phyloP scores from a whole-genome alignment of 2,888 invertebrate genomes.

The Eristalis pertinax region DNA sequence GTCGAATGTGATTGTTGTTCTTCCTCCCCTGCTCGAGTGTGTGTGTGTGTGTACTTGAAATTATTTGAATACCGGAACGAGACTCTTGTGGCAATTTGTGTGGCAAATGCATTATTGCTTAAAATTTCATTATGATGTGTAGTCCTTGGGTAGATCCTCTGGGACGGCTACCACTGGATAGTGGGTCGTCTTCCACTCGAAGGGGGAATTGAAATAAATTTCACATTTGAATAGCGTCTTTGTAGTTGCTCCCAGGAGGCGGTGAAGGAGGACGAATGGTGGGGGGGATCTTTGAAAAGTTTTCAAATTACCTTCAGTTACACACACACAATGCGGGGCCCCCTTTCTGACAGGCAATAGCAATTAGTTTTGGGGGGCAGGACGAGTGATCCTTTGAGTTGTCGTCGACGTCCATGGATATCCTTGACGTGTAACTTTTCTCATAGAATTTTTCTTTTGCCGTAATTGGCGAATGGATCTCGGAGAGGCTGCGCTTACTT shows the following conservation, averaged over 20 bases:
- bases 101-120: slow-evolving; percentile 65
- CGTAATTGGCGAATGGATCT: not conserved
- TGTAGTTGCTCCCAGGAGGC: not conserved
- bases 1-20: slow-evolving; percentile 68
- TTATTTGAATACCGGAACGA: slow-evolving; percentile 59
- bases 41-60: slow-evolving; percentile 38
- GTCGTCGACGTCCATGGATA: not conserved
- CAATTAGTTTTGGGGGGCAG: not conserved
- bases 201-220: slow-evolving; percentile 25
- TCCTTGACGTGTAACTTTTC: not conserved
- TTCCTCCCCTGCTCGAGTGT: slow-evolving; percentile 16
- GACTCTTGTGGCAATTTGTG: slow-evolving; percentile 66
- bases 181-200: slow-evolving; percentile 24
- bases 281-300: not conserved
- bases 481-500: not conserved
- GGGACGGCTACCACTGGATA: slow-evolving; percentile 35
- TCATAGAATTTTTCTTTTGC: not conserved
- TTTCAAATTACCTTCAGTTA: not conserved
- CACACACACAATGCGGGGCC: not conserved
- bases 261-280: not conserved
- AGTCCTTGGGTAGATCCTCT: slow-evolving; percentile 44
- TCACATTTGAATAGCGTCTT: slow-evolving; percentile 17
- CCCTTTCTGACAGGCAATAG: not conserved
- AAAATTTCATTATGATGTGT: slow-evolving; percentile 67
- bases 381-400: not conserved